These are phyloP conservation scores for Diabrotica balteata DNA, from an alignment of 2,888 invertebrate species.

Conservation along the genomic window DNA sequence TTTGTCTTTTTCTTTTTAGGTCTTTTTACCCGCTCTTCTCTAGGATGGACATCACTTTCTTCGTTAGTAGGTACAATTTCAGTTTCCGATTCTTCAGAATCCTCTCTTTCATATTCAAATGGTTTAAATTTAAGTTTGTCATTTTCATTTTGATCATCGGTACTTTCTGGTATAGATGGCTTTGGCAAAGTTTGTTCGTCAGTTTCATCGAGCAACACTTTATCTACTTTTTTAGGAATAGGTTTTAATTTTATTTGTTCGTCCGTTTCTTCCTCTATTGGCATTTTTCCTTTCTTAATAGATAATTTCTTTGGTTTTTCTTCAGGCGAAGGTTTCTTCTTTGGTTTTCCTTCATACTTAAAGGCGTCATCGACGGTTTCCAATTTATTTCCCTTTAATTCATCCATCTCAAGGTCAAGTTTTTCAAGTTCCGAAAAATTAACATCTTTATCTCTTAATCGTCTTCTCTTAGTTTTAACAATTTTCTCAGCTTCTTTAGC, in stretches of 20 bases:
- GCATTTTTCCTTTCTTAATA: constrained; percentile 57
- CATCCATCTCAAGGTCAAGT: constrained; percentile 59
- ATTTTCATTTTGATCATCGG: constrained; percentile 7
- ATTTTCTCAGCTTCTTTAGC: constrained; percentile 60
- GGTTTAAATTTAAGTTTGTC: constrained; percentile 53
- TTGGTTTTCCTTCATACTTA: constrained; percentile 43
- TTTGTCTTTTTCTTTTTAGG: constrained; percentile 13
- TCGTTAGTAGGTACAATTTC: constrained; percentile 43
- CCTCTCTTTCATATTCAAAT: constrained; percentile 55
- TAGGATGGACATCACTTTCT: not conserved
- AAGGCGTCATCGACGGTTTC: constrained; percentile 56
- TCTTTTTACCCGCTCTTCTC: not conserved
- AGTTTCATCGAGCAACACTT: constrained; percentile 44
- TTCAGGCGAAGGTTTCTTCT: constrained; percentile 40
- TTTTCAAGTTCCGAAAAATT: constrained; percentile 59
- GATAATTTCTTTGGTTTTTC: constrained; percentile 48
- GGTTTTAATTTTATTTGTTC: constrained; percentile 56
- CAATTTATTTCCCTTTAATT: constrained; percentile 55
- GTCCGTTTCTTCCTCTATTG: constrained; percentile 50
- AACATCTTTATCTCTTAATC: constrained; percentile 56
- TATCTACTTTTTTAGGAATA: constrained; percentile 46
- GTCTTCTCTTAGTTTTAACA: constrained; percentile 54
- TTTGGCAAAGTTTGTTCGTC: constrained; percentile 43
- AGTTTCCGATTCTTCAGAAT: constrained; percentile 53
- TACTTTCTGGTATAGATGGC: constrained; percentile 37